Conservation (phyloP, 2,113 vertebrate species). For the Trematocara marginatum region DNA sequence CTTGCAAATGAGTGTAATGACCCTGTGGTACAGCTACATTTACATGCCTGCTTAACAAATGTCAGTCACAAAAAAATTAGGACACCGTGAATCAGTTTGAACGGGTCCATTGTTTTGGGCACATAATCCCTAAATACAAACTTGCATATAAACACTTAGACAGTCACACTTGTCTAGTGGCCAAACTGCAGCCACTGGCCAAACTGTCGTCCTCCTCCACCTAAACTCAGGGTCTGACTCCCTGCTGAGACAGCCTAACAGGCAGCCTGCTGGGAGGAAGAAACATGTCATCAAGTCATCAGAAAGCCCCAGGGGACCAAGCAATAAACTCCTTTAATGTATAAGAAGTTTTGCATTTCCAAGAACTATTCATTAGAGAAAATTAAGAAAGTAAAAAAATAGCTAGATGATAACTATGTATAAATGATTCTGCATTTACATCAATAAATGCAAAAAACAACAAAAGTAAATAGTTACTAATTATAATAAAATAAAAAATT, state of each 20-base stretch:
- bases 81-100: background rate
- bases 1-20: background rate
- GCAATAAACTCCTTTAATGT: background rate
- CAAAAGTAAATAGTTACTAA: background rate
- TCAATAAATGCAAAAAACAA: background rate
- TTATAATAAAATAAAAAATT: background rate
- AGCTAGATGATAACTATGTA: background rate
- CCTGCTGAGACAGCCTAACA: slow-evolving; percentile 51
- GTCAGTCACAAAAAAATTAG: background rate
- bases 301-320: slow-evolving; percentile 35
- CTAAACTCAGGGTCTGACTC: slow-evolving; percentile 23
- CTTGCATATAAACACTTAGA: background rate
- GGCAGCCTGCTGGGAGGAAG: slow-evolving; percentile 46
- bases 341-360: background rate
- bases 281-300: slow-evolving; percentile 51
- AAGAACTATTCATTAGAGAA: background rate
- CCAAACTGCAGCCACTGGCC: slow-evolving; percentile 65
- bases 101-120: background rate
- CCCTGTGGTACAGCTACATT: background rate
- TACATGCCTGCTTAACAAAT: background rate
- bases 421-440: background rate
- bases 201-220: slow-evolving; percentile 61
- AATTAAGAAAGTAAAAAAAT: background rate
- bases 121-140: background rate
- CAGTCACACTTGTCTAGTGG: slow-evolving; percentile 25